A percentile compares a stretch with the other conserved stretches of the same genome.
Evolutionary conservation across 2,888 invertebrate species (phyloP).

Genomic region (Orchesella flavescens): DNA sequence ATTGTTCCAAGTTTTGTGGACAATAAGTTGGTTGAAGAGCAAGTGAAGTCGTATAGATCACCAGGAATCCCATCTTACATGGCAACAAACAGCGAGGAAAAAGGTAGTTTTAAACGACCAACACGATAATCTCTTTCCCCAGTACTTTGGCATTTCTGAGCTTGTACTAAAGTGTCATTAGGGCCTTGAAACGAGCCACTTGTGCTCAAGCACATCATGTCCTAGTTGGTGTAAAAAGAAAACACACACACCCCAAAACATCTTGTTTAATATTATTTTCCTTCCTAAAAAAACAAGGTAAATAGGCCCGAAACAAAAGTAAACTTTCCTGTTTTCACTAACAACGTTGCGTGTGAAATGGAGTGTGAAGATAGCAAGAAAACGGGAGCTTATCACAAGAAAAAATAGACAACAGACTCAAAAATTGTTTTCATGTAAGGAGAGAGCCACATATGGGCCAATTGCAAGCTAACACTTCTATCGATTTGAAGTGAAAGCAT

Average conservation of each 20-base stretch:
- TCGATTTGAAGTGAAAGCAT: too few relatives aligned
- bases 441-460: too few relatives aligned
- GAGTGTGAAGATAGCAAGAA: conserved; percentile 30
- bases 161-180: background rate
- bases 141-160: conserved; percentile 7
- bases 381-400: conserved; percentile 22
- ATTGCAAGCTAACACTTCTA: too few relatives aligned
- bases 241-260: too few relatives aligned
- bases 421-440: background rate
- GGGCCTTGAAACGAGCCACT: background rate
- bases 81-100: background rate
- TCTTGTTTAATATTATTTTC: too few relatives aligned
- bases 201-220: too few relatives aligned
- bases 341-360: conserved; percentile 21
- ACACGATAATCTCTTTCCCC: conserved; percentile 13
- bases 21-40: too few relatives aligned
- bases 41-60: too few relatives aligned
- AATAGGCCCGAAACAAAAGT: background rate
- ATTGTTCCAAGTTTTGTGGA: background rate
- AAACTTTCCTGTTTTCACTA: conserved; percentile 26
- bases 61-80: background rate
- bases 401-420: conserved; percentile 27
- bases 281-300: too few relatives aligned
- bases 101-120: conserved; percentile 16
- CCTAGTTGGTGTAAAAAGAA: too few relatives aligned